Evolutionary conservation across 2,113 vertebrate species (phyloP).

Genomic region (Pteropus alecto): DNA sequence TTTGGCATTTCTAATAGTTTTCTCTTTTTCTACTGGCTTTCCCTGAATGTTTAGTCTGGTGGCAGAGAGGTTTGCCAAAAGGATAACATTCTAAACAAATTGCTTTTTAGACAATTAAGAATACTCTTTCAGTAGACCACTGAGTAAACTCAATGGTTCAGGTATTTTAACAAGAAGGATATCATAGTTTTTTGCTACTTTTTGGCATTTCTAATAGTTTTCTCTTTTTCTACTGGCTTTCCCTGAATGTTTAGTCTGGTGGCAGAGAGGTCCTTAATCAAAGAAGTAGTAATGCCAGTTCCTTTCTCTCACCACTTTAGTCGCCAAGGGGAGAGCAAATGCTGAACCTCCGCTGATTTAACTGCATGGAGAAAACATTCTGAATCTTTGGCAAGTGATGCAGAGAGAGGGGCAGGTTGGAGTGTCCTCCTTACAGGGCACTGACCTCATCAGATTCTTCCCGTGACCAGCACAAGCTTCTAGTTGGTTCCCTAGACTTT

Average conservation of each 20-base stretch:
- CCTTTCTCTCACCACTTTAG: neutral
- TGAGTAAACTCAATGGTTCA: neutral
- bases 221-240: neutral
- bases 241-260: neutral
- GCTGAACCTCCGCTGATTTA: neutral
- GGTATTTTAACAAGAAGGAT: neutral
- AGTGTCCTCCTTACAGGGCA: neutral
- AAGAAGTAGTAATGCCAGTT: neutral
- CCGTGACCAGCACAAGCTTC: neutral
- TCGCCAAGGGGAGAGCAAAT: neutral
- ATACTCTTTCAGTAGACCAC: neutral
- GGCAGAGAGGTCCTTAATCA: neutral
- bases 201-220: neutral
- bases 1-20: neutral
- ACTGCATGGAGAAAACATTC: accelerated
- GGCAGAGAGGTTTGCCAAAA: neutral
- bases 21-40: neutral
- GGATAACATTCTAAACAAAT: neutral
- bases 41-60: neutral
- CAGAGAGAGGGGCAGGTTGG: neutral
- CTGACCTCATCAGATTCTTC: neutral
- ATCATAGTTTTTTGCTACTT: neutral
- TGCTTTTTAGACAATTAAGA: neutral
- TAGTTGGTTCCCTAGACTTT: neutral
- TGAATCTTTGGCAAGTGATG: neutral